phyloP scores from a whole-genome alignment of 1,140 invertebrate genomes.

The Lordiphosa mommai region DNA sequence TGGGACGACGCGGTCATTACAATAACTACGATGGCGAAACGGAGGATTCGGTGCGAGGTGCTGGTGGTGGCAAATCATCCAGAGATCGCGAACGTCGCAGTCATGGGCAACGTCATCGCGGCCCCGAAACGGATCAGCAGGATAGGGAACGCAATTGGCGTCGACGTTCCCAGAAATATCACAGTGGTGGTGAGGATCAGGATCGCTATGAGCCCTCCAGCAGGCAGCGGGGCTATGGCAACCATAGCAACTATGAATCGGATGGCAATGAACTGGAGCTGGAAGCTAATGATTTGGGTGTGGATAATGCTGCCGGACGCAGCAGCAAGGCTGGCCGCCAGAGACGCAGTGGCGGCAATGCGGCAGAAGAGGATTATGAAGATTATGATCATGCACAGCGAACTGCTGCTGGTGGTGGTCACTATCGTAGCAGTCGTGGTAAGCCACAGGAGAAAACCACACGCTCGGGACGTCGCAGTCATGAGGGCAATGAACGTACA shows the following conservation, averaged over 20 bases:
- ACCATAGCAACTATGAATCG: constrained; percentile 59
- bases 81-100: constrained; percentile 43
- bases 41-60: constrained; percentile 60
- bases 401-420: constrained; percentile 21
- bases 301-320: constrained; percentile 30
- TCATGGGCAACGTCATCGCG: constrained; percentile 36
- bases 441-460: constrained; percentile 28
- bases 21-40: constrained; percentile 58
- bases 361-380: constrained; percentile 50
- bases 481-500: constrained; percentile 16
- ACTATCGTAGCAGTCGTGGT: constrained; percentile 44
- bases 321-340: constrained; percentile 50
- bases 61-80: constrained; percentile 18
- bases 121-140: constrained; percentile 18
- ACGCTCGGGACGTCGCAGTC: constrained; percentile 27
- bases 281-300: constrained; percentile 15
- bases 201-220: constrained; percentile 23
- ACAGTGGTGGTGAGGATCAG: constrained; percentile 30
- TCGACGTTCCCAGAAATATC: constrained; percentile 22
- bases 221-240: constrained; percentile 42
- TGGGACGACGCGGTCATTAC: constrained; percentile 46
- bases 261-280: constrained; percentile 32
- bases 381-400: constrained; percentile 26
- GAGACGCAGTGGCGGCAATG: constrained; percentile 26
- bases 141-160: constrained; percentile 40